Evolutionary conservation across 2,113 vertebrate genomes (phyloP), one percentile per base, ranked within the genome.

Genomic region (Taurulus bubalis): DNA sequence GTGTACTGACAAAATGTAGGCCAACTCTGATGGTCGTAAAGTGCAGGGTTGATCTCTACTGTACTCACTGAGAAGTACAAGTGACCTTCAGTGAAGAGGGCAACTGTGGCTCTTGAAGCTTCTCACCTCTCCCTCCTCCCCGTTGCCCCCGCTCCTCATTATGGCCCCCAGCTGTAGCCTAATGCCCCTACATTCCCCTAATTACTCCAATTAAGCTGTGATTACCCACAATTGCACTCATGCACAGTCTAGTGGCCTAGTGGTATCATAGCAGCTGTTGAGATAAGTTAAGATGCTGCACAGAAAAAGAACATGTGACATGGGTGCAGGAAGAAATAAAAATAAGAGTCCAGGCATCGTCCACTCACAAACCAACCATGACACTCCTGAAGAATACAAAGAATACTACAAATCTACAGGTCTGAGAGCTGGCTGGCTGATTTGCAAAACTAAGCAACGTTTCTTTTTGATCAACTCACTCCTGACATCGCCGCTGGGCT

Each of bases 141-240:
- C 59, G 84, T 87, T 85, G 67, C 88, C 80, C 79, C 83, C 85
- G 75, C 84, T 88, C 67, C 84, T 88, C 93, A 91, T 90, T 92
- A 94, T 89, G 85, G 87, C 93, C 92, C 90, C 94, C 91, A 93
- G 92, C 93, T 94, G 91, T 90, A 89, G 89, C 92, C 89, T 92
- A 92, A 95, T 91, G 86, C 92, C 85, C 90, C 77, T 89, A 90
- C 90, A 92, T 93, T 92, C 86, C 80, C 83, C 93, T 94, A 94
- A 94, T 95, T 95, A 95, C 93, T 91, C 86, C 89, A 94, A 95
- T 95, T 95, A 95, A 94, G 93, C 94, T 70, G 87, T 89, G 93
- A 95, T 95, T 94, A 94, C 91, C 92, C 91, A 94, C 92, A 92
- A 93, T 91, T 85, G 88, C 93, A 92, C 89, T 90, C 90, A 92